Base-by-base conservation (phyloP, 2,113 vertebrate species). In the Chaetops frenatus region DNA sequence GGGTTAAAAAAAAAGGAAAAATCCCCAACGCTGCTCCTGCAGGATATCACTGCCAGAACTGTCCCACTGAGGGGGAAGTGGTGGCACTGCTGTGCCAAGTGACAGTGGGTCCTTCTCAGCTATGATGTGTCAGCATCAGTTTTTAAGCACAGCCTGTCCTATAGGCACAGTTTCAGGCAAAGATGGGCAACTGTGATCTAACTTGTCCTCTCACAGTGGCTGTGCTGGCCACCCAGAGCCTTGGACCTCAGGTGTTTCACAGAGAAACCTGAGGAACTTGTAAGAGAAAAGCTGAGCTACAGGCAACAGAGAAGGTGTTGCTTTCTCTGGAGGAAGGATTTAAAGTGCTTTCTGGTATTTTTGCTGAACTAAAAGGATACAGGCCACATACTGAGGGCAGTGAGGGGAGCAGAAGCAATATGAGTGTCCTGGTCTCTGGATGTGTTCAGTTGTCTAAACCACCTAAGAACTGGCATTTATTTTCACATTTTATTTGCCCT, bases 141-240 rank as follows among this genome's bases (percentile, higher is more conserved):
- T 76, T 79, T 64, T 38, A 15, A 31, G 42, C 51, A 25, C 21
- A 7, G 36, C 25, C 10, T 62, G 61, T 35, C 48, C 57, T 79
- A 28, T 67, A 35, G 57, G 15, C 29, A 12, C 17, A 29, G 18
- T 42, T 76, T 76, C 67, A 44, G 18, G 15, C 42, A 71, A n/a
- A 58, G 40, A 22, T 25, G 20, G 29, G 35, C 33, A 80, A 10
- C n/a, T 16, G 24, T 48, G 40, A n/a, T 81, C n/a, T 42, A 7
- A 2, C 31, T 28, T 3, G 1, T 40, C 22, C 51, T 70, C 25
- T 35, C 48, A n/a, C 24, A 27, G 58, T 6, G 6, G 0, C 48
- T 69, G n/a, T 0, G 2, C 58, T 51, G 35, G 18, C 3, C 2
- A 45, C 48, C 12, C 1, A 1, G 64, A 19, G 25, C n/a, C 51